Evolutionary conservation across 2,888 invertebrate species (phyloP).

Genomic region (Tigriopus californicus): DNA sequence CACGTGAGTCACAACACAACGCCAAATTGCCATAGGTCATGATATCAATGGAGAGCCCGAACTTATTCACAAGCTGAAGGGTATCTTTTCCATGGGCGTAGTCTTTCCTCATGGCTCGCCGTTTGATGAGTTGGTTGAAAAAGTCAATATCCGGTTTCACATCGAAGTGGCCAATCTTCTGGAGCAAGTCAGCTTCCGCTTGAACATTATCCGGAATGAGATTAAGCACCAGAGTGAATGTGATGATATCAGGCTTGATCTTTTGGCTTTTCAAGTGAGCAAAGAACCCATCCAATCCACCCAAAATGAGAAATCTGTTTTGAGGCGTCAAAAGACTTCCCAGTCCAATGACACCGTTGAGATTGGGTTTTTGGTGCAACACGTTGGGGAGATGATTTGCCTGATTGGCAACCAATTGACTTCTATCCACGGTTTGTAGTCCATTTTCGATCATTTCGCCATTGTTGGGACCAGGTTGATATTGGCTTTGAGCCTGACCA

Average conservation of each 20-base stretch:
- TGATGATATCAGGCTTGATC: constrained; percentile 54
- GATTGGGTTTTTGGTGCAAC: not conserved
- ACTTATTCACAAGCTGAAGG: constrained; percentile 30
- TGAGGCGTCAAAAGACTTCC: constrained; percentile 35
- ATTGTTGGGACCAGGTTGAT: not conserved
- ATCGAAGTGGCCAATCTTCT: constrained; percentile 37
- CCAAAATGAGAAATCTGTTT: constrained; percentile 35
- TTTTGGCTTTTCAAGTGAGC: constrained; percentile 46
- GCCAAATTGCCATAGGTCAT: constrained; percentile 72
- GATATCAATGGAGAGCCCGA: constrained; percentile 40
- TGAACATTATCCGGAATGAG: constrained; percentile 43
- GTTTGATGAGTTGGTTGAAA: constrained; percentile 67
- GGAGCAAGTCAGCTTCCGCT: constrained; percentile 48
- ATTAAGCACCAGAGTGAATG: constrained; percentile 54
- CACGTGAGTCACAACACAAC: constrained; percentile 46
- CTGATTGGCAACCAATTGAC: not conserved
- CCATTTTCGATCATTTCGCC: not conserved
- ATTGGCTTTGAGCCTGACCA: constrained; percentile 15
- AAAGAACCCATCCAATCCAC: constrained; percentile 56
- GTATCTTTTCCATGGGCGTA: constrained; percentile 41
- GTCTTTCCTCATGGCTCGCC: constrained; percentile 46
- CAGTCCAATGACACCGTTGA: constrained; percentile 7
- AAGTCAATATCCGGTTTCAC: constrained; percentile 56
- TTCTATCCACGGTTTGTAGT: not conserved
- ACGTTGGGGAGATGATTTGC: constrained; percentile 8